These are phyloP conservation scores for Pristionchus pacificus DNA, from an alignment of 1,140 invertebrate species.

Conservation along the genomic window DNA sequence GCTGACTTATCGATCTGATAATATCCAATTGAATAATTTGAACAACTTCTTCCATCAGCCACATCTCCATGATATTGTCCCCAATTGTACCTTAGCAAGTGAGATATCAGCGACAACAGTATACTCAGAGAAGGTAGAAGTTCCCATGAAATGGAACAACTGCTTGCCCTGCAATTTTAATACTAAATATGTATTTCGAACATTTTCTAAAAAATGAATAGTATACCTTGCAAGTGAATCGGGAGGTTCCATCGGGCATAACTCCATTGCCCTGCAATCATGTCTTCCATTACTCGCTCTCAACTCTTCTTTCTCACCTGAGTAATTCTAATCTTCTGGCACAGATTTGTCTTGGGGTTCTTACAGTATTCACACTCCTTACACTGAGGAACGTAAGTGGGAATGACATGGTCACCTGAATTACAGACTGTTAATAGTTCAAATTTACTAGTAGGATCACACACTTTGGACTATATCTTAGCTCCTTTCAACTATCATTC, in stretches of 20 bases:
- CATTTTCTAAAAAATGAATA: too few species aligned
- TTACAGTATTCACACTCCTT: slow-evolving; percentile 92
- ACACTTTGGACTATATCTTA: too few species aligned
- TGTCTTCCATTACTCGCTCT: too few species aligned
- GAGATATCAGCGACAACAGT: slow-evolving; percentile 95
- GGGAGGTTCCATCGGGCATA: slow-evolving; percentile 87
- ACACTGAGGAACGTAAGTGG: slow-evolving; percentile 92
- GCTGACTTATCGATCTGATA: slow-evolving; percentile 68
- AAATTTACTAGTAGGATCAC: too few species aligned
- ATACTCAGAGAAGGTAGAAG: slow-evolving; percentile 93
- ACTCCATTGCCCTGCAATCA: slow-evolving; percentile 64
- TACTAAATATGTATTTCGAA: too few species aligned
- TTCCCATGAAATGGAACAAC: slow-evolving; percentile 95
- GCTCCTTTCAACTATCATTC: too few species aligned
- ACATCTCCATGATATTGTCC: too few species aligned
- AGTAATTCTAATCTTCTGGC: slow-evolving; percentile 74
- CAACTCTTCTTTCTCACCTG: neutral
- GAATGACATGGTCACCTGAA: slow-evolving; percentile 80
- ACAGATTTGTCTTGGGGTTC: slow-evolving; percentile 77
- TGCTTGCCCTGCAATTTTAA: slow-evolving; percentile 69
- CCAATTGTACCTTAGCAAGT: slow-evolving; percentile 70
- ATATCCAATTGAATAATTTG: slow-evolving; percentile 32
- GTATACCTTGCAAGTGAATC: slow-evolving; percentile 79
- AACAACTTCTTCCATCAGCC: too few species aligned
- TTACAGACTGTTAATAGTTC: neutral